A percentile compares a stretch with the other conserved stretches of the same genome.
Conservation (phyloP, 2,113 vertebrate genomes). For the Cryptotis parvus region DNA sequence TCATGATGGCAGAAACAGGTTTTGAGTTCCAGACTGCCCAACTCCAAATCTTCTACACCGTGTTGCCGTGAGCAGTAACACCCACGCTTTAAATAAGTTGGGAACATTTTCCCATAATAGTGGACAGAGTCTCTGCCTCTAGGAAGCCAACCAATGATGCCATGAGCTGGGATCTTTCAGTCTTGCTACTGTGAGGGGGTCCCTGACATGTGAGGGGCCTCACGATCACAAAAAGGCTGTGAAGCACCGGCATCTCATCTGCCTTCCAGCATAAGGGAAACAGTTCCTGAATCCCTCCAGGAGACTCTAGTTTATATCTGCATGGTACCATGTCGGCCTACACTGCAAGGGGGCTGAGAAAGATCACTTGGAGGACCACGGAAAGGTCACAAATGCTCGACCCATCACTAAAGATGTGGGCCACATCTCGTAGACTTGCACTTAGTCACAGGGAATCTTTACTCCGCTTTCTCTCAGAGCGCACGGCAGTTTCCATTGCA, state of each 20-base stretch:
- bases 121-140: not conserved
- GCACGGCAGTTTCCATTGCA: not conserved
- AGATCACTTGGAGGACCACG: slow-evolving; percentile 2
- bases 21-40: not conserved
- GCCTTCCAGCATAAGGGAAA: not conserved
- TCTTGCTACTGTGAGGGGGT: not conserved
- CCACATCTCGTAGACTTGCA: not conserved
- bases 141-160: not conserved
- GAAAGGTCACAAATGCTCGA: not conserved
- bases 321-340: not conserved
- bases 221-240: not conserved
- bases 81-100: not conserved
- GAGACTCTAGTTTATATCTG: not conserved
- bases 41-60: not conserved
- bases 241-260: not conserved
- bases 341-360: not conserved
- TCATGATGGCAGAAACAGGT: not conserved
- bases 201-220: not conserved
- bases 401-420: not conserved
- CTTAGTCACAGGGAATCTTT: not conserved
- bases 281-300: not conserved
- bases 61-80: not conserved
- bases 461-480: not conserved
- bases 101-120: not conserved
- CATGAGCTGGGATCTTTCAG: not conserved